A percentile compares a stretch with the other conserved stretches of the same genome.
These are phyloP conservation scores for Scaptomyza montana DNA, from an alignment of 1,140 invertebrate species.

Conservation along the genomic window DNA sequence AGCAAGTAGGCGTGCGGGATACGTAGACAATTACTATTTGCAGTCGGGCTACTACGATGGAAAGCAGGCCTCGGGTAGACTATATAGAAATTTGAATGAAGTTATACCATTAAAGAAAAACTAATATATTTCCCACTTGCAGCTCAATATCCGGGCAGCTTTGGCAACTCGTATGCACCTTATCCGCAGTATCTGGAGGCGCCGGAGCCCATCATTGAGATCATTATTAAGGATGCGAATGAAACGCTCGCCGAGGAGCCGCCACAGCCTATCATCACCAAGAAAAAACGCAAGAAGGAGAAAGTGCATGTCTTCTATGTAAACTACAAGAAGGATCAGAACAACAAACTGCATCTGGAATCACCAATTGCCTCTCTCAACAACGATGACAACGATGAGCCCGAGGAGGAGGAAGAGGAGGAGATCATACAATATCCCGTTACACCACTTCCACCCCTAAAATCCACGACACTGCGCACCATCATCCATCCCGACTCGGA, in stretches of 20 bases:
- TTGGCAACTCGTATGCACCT: constrained; percentile 45
- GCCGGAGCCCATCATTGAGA: constrained; percentile 95
- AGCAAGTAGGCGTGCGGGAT: constrained; percentile 69
- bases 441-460: constrained; percentile 87
- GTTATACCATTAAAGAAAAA: not conserved
- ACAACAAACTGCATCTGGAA: constrained; percentile 84
- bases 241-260: constrained; percentile 89
- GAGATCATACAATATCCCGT: constrained; percentile 92
- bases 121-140: constrained; percentile 3
- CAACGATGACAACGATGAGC: constrained; percentile 74
- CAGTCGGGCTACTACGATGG: constrained; percentile 73
- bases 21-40: constrained; percentile 66
- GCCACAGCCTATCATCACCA: constrained; percentile 84
- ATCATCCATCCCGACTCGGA: constrained; percentile 94
- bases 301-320: constrained; percentile 95
- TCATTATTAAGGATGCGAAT: constrained; percentile 95
- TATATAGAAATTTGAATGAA: not conserved
- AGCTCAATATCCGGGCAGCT: constrained; percentile 70
- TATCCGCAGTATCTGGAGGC: constrained; percentile 89
- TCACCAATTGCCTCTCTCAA: constrained; percentile 78
- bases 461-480: constrained; percentile 90
- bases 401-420: constrained; percentile 87
- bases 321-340: constrained; percentile 92
- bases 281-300: constrained; percentile 88
- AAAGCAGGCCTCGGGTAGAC: constrained; percentile 70